Base-by-base conservation (phyloP, 2,888 invertebrate species). In the Drosophila planitibia region DNA sequence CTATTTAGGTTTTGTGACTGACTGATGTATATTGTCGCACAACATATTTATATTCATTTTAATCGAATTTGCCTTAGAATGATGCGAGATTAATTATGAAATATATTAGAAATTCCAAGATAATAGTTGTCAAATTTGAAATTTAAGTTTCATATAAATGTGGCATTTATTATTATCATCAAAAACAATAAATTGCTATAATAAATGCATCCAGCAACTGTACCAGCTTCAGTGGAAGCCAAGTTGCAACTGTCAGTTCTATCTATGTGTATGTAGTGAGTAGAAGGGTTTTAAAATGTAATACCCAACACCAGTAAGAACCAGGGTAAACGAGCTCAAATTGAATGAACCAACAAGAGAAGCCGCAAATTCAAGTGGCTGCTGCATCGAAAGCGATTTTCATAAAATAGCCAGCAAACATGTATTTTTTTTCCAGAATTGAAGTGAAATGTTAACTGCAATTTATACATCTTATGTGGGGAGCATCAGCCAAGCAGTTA, bases 361-460 rank as follows among this genome's bases (percentile, higher is more conserved):
- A 72, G 32, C 66, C 66, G 33, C 73, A 76, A 78, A 72, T 53
- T 47, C 44, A 37, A 37, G 55, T 59, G 54, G 59, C 25, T 33
- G 57, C 39, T 65, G 33, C 64, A 57, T 49, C 65, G 37, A 53
- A 61, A 66, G 44, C 57, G 66, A 72, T 72, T 65, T 66, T 66
- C 78, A 77, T 64, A 71, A 60, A 75, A 63, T 63, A 51, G 32
- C 44, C 62, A 62, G 54, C 54, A 70, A 59, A 76, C 62, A 60
- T 51, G 33, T 35, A 16, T 44, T 52, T 28, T 35, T 35, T 33
- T 39, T 61, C 28, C 12, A 22, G 35, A 37, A 6, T 25, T 35
- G 49, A 57, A 74, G 60, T 74, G 53, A 74, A 65, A 77, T 80
- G 81, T 62, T 70, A 59, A 64, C 75, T 75, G 55, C 70, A 75